phyloP scores from a whole-genome alignment of 1,140 invertebrate species.

The Protaetia brevitarsis region DNA sequence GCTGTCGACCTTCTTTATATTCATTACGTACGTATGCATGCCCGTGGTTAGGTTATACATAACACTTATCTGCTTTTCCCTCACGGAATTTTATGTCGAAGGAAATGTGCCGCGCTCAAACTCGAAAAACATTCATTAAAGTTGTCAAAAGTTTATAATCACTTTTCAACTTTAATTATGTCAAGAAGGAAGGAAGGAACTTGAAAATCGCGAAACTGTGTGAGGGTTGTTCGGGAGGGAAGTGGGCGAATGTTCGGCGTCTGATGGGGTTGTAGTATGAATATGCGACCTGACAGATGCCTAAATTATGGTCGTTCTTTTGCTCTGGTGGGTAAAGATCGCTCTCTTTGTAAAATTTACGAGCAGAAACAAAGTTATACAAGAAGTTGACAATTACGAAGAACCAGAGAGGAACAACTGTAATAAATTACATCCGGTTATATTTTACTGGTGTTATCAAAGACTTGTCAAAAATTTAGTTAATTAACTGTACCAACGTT shows the following conservation, averaged over 20 bases:
- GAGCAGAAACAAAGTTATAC: background rate
- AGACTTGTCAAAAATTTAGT: no score
- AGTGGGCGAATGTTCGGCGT: background rate
- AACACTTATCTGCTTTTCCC: no score
- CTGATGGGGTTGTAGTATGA: background rate
- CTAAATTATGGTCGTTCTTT: background rate
- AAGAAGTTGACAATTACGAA: no score
- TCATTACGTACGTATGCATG: no score
- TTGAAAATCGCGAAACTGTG: conserved; percentile 8
- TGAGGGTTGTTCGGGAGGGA: background rate
- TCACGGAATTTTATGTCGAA: background rate
- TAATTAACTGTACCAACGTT: no score
- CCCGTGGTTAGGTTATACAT: background rate
- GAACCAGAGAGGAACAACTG: no score
- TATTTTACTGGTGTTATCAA: background rate
- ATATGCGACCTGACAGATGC: background rate
- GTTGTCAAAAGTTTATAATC: conserved; percentile 15
- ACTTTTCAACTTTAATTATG: conserved; percentile 15
- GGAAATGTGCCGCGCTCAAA: background rate
- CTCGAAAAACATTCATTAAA: conserved; percentile 10
- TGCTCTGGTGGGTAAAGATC: background rate
- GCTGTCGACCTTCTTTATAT: background rate
- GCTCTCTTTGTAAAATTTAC: background rate
- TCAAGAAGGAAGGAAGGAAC: background rate
- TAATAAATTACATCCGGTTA: background rate